Percentiles rank a stretch among this genome's conserved stretches.
Evolutionary conservation across 2,113 vertebrate species (phyloP).

Genomic region (Phalacrocorax aristotelis): DNA sequence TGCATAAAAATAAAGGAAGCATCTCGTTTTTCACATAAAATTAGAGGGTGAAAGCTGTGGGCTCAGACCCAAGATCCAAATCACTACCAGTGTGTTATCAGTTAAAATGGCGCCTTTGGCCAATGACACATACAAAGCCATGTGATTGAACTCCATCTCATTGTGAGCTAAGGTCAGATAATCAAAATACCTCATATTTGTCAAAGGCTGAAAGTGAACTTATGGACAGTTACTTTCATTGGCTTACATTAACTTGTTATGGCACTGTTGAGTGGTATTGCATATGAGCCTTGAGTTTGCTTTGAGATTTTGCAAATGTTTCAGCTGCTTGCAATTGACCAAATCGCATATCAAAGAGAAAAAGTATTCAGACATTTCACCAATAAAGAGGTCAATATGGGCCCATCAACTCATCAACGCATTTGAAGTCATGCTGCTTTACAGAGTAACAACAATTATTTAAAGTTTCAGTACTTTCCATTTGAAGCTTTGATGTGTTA

Average conservation of each 20-base stretch:
- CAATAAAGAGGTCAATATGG: neutral
- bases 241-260: neutral
- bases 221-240: neutral
- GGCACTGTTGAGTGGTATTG: neutral
- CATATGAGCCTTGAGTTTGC: accelerated
- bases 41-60: neutral
- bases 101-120: neutral
- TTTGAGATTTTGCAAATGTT: neutral
- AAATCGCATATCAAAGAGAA: neutral
- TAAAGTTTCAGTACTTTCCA: neutral
- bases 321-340: neutral
- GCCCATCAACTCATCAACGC: neutral
- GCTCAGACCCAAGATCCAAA: neutral
- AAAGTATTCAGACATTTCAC: neutral
- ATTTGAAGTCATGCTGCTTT: neutral
- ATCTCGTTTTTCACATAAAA: neutral
- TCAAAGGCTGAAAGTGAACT: neutral
- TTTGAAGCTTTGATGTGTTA: neutral
- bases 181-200: neutral
- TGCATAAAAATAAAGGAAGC: neutral
- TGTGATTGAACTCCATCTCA: neutral
- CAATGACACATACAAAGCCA: neutral
- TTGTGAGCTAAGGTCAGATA: neutral
- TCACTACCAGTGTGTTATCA: neutral
- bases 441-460: neutral